Evolutionary conservation across 2,113 vertebrate species (phyloP), one percentile per base, ranked within the genome.

Genomic region (Hylia prasina): DNA sequence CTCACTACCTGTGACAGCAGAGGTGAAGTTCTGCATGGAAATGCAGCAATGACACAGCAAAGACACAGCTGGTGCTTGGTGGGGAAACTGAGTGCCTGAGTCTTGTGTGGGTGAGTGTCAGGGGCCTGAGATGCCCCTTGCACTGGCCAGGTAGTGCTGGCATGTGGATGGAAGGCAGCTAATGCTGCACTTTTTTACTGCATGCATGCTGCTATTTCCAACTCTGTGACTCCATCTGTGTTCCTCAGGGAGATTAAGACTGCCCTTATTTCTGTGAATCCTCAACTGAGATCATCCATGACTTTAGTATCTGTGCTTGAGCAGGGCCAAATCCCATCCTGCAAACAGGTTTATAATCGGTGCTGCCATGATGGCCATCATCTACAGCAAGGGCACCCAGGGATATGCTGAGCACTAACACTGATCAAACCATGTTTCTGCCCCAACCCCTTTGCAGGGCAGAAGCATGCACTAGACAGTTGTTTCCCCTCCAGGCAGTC

Each of bases 231-330:
- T 94, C 75, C 0, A 0, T 11, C 57, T 60, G 30, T 80, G 63
- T 11, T 88, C 75, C 82, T 92, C 45, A 40, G 47, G 51, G 68
- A 88, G 71, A 96, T 96, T 93, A 96, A 90, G 35, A 30, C 56
- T 93, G 64, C 40, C 27, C 60, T 88, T 92, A 54, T 76, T 93
- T 86, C 82, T 85, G 45, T 0, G 31, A 92, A 89, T 87, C 76
- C 82, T 86, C 87, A 66, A 56, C 68, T 94, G 91, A 96, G 68
- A 63, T 92, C 89, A 94, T 92, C 50, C 2, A 1, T 64, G 47
- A n/a, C 57, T 60, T 94, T 93, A 77, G 66, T 50, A 50, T 76
- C 58, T 28, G 45, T 3, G 1, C 71, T 54, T 90, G 50, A 63
- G 42, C 13, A 39, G 71, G 37, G 18, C 42, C 0, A 0, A 81